A percentile compares a stretch with the other conserved stretches of the same genome.
These are phyloP conservation scores for Trachelipus rathkii DNA, from an alignment of 1,140 invertebrate genomes.

Conservation along the genomic window DNA sequence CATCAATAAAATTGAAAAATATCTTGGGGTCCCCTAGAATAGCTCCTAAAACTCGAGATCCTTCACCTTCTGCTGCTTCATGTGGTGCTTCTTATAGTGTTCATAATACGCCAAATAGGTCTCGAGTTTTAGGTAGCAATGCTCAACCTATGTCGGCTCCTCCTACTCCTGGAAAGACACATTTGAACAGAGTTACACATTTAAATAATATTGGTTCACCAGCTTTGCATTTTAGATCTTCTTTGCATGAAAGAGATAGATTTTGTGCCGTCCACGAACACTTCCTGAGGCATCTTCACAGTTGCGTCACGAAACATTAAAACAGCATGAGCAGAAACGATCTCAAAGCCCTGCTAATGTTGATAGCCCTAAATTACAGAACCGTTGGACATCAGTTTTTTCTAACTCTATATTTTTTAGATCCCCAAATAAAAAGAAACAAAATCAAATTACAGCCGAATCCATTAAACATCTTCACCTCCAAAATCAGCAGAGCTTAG, in stretches of 20 bases:
- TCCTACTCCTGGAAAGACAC: slow-evolving; percentile 41
- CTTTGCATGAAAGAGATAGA: slow-evolving; percentile 43
- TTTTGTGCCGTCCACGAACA: slow-evolving; percentile 40
- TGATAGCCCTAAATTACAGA: slow-evolving; percentile 39
- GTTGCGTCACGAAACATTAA: not conserved
- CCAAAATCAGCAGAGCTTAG: slow-evolving; percentile 17
- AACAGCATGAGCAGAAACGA: not conserved
- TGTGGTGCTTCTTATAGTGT: slow-evolving; percentile 26
- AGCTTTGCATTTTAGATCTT: slow-evolving; percentile 38
- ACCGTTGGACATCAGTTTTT: slow-evolving; percentile 41
- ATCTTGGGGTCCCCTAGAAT: slow-evolving; percentile 38
- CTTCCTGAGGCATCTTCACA: slow-evolving; percentile 14
- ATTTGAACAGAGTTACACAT: slow-evolving; percentile 29
- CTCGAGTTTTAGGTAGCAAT: slow-evolving; percentile 26
- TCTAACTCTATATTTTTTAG: slow-evolving; percentile 41
- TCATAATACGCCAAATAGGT: slow-evolving; percentile 42
- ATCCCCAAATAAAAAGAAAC: slow-evolving; percentile 40
- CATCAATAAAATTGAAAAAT: slow-evolving; percentile 37
- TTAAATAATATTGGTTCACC: slow-evolving; percentile 34
- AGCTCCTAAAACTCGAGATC: slow-evolving; percentile 41
- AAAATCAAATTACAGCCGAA: slow-evolving; percentile 31
- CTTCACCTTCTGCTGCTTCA: slow-evolving; percentile 33
- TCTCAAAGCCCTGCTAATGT: not conserved
- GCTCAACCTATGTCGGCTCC: slow-evolving; percentile 43
- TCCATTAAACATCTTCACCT: slow-evolving; percentile 28